phyloP scores from a whole-genome alignment of 2,888 invertebrate species.

The Sminthurides aquaticus region DNA sequence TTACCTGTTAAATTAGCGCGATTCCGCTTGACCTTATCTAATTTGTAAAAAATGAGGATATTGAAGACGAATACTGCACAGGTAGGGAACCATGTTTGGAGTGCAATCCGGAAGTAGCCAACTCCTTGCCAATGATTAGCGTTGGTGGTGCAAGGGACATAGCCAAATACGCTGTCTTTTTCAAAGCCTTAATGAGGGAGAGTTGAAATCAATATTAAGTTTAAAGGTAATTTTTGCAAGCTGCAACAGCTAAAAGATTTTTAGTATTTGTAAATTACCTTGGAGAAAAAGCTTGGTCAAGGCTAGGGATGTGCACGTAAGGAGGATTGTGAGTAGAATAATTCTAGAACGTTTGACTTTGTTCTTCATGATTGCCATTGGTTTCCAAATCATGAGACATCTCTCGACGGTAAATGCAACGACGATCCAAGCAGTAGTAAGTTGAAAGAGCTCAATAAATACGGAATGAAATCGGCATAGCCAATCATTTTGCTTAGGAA shows the following conservation, averaged over 20 bases:
- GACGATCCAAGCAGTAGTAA: conserved; percentile 48
- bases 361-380: conserved; percentile 27
- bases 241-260: neutral
- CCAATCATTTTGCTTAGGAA: conserved; percentile 39
- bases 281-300: conserved; percentile 46
- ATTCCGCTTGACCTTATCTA: conserved; percentile 25
- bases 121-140: conserved; percentile 45
- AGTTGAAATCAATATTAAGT: neutral
- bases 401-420: conserved; percentile 47
- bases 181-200: conserved; percentile 45
- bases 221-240: no score
- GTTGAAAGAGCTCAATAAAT: conserved; percentile 45
- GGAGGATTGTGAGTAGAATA: conserved; percentile 22
- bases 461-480: conserved; percentile 42
- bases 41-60: conserved; percentile 45
- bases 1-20: conserved; percentile 33
- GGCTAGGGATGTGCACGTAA: conserved; percentile 43
- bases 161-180: conserved; percentile 48
- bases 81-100: conserved; percentile 48
- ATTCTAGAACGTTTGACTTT: conserved; percentile 27
- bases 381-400: conserved; percentile 41
- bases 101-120: conserved; percentile 46
- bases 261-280: conserved; percentile 36
- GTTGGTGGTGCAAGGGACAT: conserved; percentile 45
- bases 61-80: conserved; percentile 47